These are phyloP conservation scores for Cremastinae sp. DNA, from an alignment of 2,888 invertebrate species.

Conservation along the genomic window DNA sequence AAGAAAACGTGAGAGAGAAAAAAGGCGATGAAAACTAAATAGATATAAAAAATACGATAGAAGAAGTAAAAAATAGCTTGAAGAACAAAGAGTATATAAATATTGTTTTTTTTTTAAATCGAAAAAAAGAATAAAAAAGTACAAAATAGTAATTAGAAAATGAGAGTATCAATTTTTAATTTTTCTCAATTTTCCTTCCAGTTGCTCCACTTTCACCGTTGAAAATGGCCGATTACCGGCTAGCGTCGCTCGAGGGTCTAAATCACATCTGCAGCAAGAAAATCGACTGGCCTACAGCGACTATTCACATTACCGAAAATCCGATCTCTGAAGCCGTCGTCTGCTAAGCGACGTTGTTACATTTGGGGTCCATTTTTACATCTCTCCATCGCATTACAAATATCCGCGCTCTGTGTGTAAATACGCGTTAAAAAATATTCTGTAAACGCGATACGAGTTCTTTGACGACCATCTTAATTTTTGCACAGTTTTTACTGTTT, in stretches of 20 bases:
- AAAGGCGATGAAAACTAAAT: slow-evolving; percentile 17
- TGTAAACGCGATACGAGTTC: neutral
- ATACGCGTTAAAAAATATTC: neutral
- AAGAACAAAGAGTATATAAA: no score
- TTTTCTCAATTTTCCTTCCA: slow-evolving; percentile 79
- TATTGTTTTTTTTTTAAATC: slow-evolving; percentile 36
- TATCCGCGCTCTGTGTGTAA: slow-evolving; percentile 49
- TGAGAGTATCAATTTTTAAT: slow-evolving; percentile 41
- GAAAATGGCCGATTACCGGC: slow-evolving; percentile 86
- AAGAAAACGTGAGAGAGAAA: neutral
- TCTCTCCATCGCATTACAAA: slow-evolving; percentile 46
- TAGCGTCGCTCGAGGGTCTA: slow-evolving; percentile 83
- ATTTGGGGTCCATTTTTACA: slow-evolving; percentile 53
- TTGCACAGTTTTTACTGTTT: no score
- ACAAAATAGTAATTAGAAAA: slow-evolving; percentile 17
- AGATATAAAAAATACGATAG: slow-evolving; percentile 63
- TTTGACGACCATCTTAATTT: no score
- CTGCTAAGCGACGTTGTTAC: slow-evolving; percentile 82
- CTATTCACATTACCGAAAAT: slow-evolving; percentile 90
- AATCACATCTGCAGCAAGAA: slow-evolving; percentile 79
- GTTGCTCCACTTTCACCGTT: slow-evolving; percentile 87
- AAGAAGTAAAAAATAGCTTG: no score
- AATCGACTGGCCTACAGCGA: slow-evolving; percentile 83
- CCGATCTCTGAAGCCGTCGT: slow-evolving; percentile 89
- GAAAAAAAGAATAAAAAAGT: slow-evolving; percentile 32